phyloP scores from a whole-genome alignment of 2,888 invertebrate species.

The Rotaria macrura region DNA sequence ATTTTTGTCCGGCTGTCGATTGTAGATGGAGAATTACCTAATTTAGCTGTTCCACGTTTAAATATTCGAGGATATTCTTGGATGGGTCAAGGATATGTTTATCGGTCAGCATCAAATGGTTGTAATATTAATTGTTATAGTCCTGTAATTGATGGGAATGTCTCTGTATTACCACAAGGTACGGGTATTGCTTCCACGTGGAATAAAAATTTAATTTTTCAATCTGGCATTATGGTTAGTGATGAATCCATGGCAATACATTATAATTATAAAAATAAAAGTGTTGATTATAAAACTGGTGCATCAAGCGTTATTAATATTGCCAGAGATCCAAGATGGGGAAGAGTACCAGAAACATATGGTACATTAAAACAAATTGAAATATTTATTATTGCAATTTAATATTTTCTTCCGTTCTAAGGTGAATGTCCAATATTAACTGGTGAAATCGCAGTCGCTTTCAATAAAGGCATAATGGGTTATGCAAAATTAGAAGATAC shows the following conservation, averaged over 20 bases:
- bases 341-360: slow-evolving; percentile 15
- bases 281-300: slow-evolving; percentile 10
- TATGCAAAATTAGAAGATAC: slow-evolving; percentile 10
- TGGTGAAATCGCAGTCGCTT: slow-evolving; percentile 1
- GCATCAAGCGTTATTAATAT: slow-evolving; percentile 20
- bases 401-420: background rate
- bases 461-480: slow-evolving; percentile 1
- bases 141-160: background rate
- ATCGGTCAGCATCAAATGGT: slow-evolving; percentile 22
- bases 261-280: slow-evolving; percentile 10
- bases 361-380: background rate
- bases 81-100: slow-evolving; percentile 22
- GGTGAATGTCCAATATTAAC: slow-evolving; percentile 19
- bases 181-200: slow-evolving; percentile 3
- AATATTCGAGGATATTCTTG: slow-evolving; percentile 5
- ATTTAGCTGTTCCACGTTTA: slow-evolving; percentile 7
- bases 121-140: slow-evolving; percentile 17
- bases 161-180: slow-evolving; percentile 11
- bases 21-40: background rate
- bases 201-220: slow-evolving; percentile 19
- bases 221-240: slow-evolving; percentile 4
- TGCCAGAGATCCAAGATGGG: background rate
- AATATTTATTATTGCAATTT: background rate
- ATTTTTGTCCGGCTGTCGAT: background rate
- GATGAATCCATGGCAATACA: slow-evolving; percentile 19